Conservation (phyloP, 2,797 vertebrate species). For the Sphenodon punctatus region DNA sequence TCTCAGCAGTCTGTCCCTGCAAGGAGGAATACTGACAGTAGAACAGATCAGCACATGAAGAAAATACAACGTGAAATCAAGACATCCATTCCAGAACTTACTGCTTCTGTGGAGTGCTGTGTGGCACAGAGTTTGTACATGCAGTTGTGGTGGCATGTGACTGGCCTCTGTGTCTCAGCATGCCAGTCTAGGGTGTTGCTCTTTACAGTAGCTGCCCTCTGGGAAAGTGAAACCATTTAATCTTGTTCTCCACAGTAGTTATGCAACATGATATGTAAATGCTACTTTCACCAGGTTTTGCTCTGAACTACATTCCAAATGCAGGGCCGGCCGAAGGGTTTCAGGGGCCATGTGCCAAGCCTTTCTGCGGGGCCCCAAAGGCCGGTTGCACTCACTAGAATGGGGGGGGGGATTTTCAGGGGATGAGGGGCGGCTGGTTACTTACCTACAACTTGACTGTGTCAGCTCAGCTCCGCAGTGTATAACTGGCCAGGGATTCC, state of each 20-base stretch:
- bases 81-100: slow-evolving; percentile 30
- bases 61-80: slow-evolving; percentile 46
- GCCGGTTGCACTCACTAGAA: no score
- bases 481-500: no score
- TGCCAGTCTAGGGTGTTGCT: slow-evolving; percentile 41
- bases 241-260: slow-evolving; percentile 30
- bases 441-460: no score
- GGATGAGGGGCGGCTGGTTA: no score
- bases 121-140: slow-evolving; percentile 59
- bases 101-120: slow-evolving; percentile 32
- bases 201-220: slow-evolving; percentile 20
- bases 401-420: no score
- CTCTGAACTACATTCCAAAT: slow-evolving; percentile 40
- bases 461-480: no score
- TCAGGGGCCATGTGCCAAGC: no score
- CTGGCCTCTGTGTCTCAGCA: slow-evolving; percentile 35
- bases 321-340: no score
- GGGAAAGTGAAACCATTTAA: slow-evolving; percentile 57
- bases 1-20: no score
- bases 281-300: slow-evolving; percentile 32
- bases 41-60: slow-evolving; percentile 23
- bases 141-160: slow-evolving; percentile 56
- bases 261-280: slow-evolving; percentile 41
- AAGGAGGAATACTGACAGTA: slow-evolving; percentile 26
- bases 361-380: no score